Evolutionary conservation across 2,888 invertebrate genomes (phyloP).

Genomic region (Drosophila tanythrix): DNA sequence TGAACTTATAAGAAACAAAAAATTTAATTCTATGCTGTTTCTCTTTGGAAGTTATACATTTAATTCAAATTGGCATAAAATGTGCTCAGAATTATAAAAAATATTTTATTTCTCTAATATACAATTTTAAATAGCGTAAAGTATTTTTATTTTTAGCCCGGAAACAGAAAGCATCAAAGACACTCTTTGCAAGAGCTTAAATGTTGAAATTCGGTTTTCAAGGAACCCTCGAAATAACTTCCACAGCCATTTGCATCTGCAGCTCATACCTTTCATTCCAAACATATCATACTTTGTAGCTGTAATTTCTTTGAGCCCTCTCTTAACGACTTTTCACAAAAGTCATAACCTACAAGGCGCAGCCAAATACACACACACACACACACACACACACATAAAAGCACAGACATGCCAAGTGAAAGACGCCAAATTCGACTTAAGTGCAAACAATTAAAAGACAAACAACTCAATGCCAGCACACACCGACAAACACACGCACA

Average conservation of each 20-base stretch:
- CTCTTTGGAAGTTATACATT: neutral
- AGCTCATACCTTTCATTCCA: slow-evolving; percentile 17
- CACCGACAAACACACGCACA: slow-evolving; percentile 10
- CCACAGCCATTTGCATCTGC: slow-evolving; percentile 2
- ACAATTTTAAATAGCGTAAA: neutral
- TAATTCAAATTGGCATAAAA: neutral
- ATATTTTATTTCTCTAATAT: neutral
- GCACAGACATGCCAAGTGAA: slow-evolving; percentile 53
- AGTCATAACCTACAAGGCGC: slow-evolving; percentile 66
- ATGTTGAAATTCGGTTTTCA: slow-evolving; percentile 7
- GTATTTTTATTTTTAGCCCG: neutral
- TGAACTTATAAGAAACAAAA: neutral
- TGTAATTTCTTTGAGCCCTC: slow-evolving; percentile 63
- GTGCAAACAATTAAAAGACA: slow-evolving; percentile 80
- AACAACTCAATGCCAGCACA: slow-evolving; percentile 69
- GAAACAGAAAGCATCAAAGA: neutral
- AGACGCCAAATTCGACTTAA: slow-evolving; percentile 66
- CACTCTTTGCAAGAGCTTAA: neutral
- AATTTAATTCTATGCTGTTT: neutral
- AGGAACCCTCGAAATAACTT: slow-evolving; percentile 7
- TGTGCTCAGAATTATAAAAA: neutral
- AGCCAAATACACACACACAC: slow-evolving; percentile 34
- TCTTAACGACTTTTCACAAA: slow-evolving; percentile 70
- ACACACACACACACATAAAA: slow-evolving; percentile 20
- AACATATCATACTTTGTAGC: slow-evolving; percentile 63